Base-by-base conservation (phyloP, 2,113 vertebrate species). In the Pollachius pollachius region DNA sequence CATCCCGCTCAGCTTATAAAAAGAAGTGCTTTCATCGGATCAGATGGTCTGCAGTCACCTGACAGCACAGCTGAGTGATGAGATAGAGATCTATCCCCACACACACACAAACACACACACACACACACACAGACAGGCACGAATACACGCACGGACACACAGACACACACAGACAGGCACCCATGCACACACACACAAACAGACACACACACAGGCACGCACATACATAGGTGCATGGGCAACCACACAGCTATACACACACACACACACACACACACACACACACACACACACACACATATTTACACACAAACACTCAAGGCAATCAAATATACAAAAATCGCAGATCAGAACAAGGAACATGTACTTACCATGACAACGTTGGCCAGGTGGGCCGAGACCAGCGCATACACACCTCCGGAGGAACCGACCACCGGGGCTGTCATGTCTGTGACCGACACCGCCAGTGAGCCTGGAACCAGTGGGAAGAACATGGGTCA, bases 351-450 rank as follows among this genome's bases (percentile, higher is more conserved):
- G 41, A 83, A 18, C 64, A 2, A 70, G 8, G 74, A 8, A 69
- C 9, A 60, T 3, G 65, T n/a, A 79, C 83, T 81, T 91, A 99
- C 97, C 97, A 99, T 99, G 63, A 98, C 97, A 18, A 99, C 95
- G 72, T 98, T 99, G 83, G 97, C 97, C 77, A 99, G 90, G 85
- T 99, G 97, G 71, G 97, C 97, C 1, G 97, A 98, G 80, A 98
- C 94, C 11, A 99, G 93, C 0, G 97, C 97, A 4, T 98, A 99
- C 7, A 98, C 96, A 1, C 97, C 97, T 75, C 96, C 97, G 3
- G 97, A 99, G 27, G 97, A 98, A 13, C 97, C 97, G 23, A 98
- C 95, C 56, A 96, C 95, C 0, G 97, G 97, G 0, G 97, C 97
- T 0, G 95, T 97, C 97, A 98, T 98, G 79, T 99, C 97, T 11